Conservation (phyloP, 2,888 invertebrate genomes). For the Apodemia zela region DNA sequence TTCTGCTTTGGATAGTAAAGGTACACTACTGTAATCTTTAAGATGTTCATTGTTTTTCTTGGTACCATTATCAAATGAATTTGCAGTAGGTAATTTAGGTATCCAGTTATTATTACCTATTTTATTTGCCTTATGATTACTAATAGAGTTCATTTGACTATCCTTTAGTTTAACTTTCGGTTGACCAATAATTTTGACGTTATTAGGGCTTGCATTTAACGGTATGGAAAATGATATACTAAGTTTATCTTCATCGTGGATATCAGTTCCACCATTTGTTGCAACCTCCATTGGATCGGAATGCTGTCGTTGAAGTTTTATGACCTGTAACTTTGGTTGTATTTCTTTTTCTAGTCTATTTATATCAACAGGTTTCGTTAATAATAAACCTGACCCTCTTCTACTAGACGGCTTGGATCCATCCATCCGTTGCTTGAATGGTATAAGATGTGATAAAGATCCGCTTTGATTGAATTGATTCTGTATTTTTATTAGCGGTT, state of each 20-base stretch:
- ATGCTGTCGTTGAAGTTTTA: slow-evolving; percentile 60
- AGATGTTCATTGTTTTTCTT: slow-evolving; percentile 58
- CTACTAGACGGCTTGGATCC: slow-evolving; percentile 66
- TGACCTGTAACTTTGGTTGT: slow-evolving; percentile 57
- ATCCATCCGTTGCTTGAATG: slow-evolving; percentile 64
- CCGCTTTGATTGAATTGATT: slow-evolving; percentile 57
- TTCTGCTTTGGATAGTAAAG: slow-evolving; percentile 65
- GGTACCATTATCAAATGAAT: slow-evolving; percentile 67
- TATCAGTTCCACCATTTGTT: slow-evolving; percentile 56
- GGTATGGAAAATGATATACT: slow-evolving; percentile 63
- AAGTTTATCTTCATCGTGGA: slow-evolving; percentile 49
- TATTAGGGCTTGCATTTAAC: slow-evolving; percentile 61
- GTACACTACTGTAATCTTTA: slow-evolving; percentile 74
- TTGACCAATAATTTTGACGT: slow-evolving; percentile 51
- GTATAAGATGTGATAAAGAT: slow-evolving; percentile 63
- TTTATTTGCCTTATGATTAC: slow-evolving; percentile 61
- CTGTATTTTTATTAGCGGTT: slow-evolving; percentile 53
- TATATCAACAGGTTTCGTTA: slow-evolving; percentile 52
- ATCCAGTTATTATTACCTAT: slow-evolving; percentile 77
- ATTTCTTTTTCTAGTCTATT: slow-evolving; percentile 61
- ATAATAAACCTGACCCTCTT: slow-evolving; percentile 63
- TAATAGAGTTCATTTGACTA: slow-evolving; percentile 51
- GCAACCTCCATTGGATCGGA: slow-evolving; percentile 62
- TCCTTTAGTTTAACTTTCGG: slow-evolving; percentile 70
- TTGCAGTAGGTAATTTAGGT: slow-evolving; percentile 64